Evolutionary conservation across 2,113 vertebrate genomes (phyloP).

Genomic region (Leptobrachium ailaonicum): DNA sequence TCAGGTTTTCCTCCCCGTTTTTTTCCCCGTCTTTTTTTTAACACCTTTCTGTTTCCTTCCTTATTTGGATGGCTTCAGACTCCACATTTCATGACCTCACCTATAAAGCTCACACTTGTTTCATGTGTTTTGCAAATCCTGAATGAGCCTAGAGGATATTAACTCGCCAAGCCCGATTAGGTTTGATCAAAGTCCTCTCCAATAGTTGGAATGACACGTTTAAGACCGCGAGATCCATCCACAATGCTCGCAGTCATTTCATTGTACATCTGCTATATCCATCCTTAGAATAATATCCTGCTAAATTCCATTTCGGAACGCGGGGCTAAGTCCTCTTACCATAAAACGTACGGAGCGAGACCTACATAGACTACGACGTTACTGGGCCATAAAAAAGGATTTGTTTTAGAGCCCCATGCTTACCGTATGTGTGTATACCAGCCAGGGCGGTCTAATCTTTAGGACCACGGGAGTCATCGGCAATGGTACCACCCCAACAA

Average conservation of each 20-base stretch:
- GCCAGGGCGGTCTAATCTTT: too few relatives aligned
- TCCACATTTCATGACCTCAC: conserved; percentile 38
- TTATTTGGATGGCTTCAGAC: conserved; percentile 25
- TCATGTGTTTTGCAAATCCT: conserved; percentile 37
- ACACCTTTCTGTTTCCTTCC: conserved; percentile 42
- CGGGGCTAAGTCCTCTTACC: not conserved
- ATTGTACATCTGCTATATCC: conserved; percentile 27
- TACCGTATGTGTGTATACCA: not conserved
- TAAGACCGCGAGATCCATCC: conserved; percentile 22
- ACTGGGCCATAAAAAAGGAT: conserved; percentile 4
- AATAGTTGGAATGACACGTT: conserved; percentile 26
- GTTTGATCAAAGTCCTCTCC: conserved; percentile 22
- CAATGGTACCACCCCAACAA: too few relatives aligned
- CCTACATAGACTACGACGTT: not conserved
- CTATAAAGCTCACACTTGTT: conserved; percentile 26
- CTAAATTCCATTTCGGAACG: conserved; percentile 19
- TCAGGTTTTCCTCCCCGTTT: conserved; percentile 2
- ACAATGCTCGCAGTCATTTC: conserved; percentile 26
- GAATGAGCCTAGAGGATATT: conserved; percentile 16
- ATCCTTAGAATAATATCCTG: conserved; percentile 31
- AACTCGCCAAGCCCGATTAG: conserved; percentile 15
- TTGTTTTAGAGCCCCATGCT: not conserved
- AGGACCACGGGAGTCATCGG: too few relatives aligned
- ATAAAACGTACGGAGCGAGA: conserved; percentile 1
- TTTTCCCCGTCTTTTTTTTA: conserved; percentile 26